Conservation (phyloP, 2,888 invertebrate species). For the Orthosia incerta region DNA sequence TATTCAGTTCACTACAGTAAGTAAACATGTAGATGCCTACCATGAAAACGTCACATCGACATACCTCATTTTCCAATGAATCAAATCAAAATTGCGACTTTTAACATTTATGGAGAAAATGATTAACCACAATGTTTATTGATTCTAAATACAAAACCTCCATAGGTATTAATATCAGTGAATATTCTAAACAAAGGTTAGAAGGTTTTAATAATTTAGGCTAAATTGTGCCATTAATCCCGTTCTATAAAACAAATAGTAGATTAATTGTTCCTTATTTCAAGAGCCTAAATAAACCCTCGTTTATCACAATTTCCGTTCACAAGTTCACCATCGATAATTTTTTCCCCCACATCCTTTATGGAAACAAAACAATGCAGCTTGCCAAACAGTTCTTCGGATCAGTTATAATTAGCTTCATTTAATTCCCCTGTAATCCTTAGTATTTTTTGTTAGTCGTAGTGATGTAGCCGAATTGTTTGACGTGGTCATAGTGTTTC, state of each 20-base stretch:
- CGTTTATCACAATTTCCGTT: slow-evolving; percentile 19
- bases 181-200: too few species aligned
- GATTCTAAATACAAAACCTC: too few species aligned
- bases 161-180: too few species aligned
- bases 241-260: neutral
- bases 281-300: neutral
- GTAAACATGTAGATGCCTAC: accelerated
- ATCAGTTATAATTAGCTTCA: slow-evolving; percentile 79
- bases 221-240: too few species aligned
- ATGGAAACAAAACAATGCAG: slow-evolving; percentile 71
- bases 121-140: neutral
- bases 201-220: too few species aligned
- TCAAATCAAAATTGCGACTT: neutral
- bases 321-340: neutral
- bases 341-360: slow-evolving; percentile 57
- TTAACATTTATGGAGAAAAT: neutral
- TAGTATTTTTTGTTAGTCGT: slow-evolving; percentile 77
- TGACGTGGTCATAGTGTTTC: slow-evolving; percentile 42
- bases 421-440: slow-evolving; percentile 82
- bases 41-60: neutral
- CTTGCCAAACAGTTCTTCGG: slow-evolving; percentile 77
- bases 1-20: neutral
- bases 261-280: neutral
- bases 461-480: slow-evolving; percentile 76
- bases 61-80: too few species aligned